These are phyloP conservation scores for Phylloscopus trochilus DNA, from an alignment of 2,113 vertebrate genomes.

Conservation along the genomic window DNA sequence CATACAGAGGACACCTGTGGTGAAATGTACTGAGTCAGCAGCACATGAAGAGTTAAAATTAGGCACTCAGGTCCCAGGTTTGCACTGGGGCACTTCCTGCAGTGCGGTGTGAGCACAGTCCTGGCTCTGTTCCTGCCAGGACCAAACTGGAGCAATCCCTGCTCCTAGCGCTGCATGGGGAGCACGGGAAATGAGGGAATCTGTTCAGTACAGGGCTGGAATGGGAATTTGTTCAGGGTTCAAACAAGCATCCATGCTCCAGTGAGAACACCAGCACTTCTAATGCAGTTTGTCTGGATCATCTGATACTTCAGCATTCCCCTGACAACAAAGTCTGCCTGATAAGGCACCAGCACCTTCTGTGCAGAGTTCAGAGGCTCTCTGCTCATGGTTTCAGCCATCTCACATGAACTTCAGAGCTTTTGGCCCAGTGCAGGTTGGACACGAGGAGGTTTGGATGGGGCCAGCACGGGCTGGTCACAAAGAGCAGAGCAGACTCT, in stretches of 20 bases:
- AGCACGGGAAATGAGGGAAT: rapidly evolving
- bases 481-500: neutral
- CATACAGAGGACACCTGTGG: rapidly evolving
- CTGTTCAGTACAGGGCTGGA: neutral
- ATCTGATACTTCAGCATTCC: neutral
- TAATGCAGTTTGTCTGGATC: neutral
- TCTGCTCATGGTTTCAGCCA: neutral
- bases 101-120: neutral
- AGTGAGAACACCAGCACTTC: rapidly evolving
- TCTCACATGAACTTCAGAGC: neutral
- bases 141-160: rapidly evolving
- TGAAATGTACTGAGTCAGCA: neutral
- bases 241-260: rapidly evolving
- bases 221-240: rapidly evolving
- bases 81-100: neutral
- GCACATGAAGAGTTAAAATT: neutral
- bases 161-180: rapidly evolving
- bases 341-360: neutral
- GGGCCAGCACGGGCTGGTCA: rapidly evolving
- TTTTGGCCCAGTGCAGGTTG: neutral
- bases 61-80: rapidly evolving
- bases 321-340: neutral
- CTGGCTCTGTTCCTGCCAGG: neutral
- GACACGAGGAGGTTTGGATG: neutral
- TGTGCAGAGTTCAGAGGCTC: neutral